These are phyloP conservation scores for Hydraecia micacea DNA, from an alignment of 2,888 invertebrate genomes.

Conservation along the genomic window DNA sequence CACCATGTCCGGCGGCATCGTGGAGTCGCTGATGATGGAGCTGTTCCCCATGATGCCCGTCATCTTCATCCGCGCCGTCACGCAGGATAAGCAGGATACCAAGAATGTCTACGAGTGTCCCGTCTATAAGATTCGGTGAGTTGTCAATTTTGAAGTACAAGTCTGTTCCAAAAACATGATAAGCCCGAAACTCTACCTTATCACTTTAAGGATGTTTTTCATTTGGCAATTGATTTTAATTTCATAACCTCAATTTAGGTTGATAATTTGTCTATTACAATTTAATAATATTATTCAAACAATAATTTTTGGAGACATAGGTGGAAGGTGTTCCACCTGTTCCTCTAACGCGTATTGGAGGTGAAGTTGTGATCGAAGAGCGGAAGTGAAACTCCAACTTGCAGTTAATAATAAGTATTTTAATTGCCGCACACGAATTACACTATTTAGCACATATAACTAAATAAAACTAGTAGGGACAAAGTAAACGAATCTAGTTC, in stretches of 20 bases:
- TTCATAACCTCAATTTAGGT: neutral
- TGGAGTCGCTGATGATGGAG: conserved; percentile 96
- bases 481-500: no score
- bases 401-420: no score
- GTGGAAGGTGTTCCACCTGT: no score
- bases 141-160: neutral
- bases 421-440: no score
- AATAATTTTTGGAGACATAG: neutral
- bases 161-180: neutral
- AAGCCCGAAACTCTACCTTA: neutral
- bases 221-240: neutral
- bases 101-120: conserved; percentile 97
- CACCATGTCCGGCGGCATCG: conserved; percentile 93
- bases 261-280: neutral
- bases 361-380: no score
- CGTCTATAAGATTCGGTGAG: conserved; percentile 96
- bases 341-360: no score
- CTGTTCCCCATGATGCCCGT: conserved; percentile 97
- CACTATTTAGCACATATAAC: no score
- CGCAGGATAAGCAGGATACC: conserved; percentile 96
- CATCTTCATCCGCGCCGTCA: conserved; percentile 95
- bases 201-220: neutral
- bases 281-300: neutral
- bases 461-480: no score
- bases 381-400: no score